Base-by-base conservation (phyloP, 2,113 vertebrate genomes). In the Acrocephalus kingi region DNA sequence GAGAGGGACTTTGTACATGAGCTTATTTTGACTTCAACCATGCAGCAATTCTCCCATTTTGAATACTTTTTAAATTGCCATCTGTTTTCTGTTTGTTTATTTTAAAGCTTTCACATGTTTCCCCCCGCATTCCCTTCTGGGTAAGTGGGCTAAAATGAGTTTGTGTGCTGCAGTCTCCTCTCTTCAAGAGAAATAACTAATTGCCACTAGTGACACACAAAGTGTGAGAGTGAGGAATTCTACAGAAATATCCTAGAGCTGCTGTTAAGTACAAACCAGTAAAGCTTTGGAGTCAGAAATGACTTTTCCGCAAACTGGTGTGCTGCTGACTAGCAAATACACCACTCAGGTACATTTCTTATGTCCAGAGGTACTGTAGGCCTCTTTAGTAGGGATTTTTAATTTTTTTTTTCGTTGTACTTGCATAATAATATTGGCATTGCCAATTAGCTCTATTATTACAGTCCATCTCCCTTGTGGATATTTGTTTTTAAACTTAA, bases 81-180 rank as follows among this genome's bases (percentile, higher is more conserved):
- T 71, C 61, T 95, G 37, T 1, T 56, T 73, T 87, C 37, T 76
- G 18, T 77, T 94, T 84, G 49, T 81, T 90, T 87, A 22, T 76
- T 83, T 90, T 39, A 77, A 79, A 56, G 21, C 13, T 77, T n/a
- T 89, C 46, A 15, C 23, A 66, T 61, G 33, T 7, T 1, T 1
- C 4, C 12, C 12, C 7, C 7, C 5, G 0, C 5, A 1, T 84
- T 85, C 25, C 45, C 10, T 83, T 84, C 63, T 86, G 51, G 28
- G 16, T 68, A 46, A 67, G 16, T 31, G 52, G 62, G 64, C 18
- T 87, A 83, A 84, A 91, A 55, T 24, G 22, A 49, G n/a, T 58
- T 54, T 74, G 15, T 55, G 39, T 51, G 33, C 30, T 81, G 23
- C 46, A 58, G 20, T 43, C n/a, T 80, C 41, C 10, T 89, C 11